These are phyloP conservation scores for Galendromus occidentalis DNA, from an alignment of 1,140 invertebrate species.

Conservation along the genomic window DNA sequence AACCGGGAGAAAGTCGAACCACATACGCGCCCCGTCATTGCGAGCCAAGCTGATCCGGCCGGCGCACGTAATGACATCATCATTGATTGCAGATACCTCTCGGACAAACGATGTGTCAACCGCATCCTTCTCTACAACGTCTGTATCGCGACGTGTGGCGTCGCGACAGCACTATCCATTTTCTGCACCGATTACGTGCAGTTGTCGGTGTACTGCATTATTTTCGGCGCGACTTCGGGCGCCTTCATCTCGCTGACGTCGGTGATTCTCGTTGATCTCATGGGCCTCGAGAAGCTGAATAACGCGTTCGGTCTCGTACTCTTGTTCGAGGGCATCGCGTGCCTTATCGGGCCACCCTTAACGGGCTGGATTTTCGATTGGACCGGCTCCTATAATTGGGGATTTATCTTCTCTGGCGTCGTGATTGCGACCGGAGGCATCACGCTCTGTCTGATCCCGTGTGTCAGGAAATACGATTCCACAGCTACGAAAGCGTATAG, in stretches of 20 bases:
- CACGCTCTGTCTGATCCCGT: not conserved
- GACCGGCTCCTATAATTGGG: conserved; percentile 2
- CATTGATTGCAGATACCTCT: conserved; percentile 45
- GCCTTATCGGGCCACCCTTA: conserved; percentile 28
- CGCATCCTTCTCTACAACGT: conserved; percentile 66
- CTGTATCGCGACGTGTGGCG: conserved; percentile 50
- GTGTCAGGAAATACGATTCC: not conserved
- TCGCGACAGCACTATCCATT: conserved; percentile 47
- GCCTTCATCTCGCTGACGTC: conserved; percentile 32
- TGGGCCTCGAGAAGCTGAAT: conserved; percentile 28
- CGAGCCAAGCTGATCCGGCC: too few relatives aligned
- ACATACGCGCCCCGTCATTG: too few relatives aligned
- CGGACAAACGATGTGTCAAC: conserved; percentile 70
- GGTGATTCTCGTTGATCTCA: conserved; percentile 23
- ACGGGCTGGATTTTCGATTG: conserved; percentile 20
- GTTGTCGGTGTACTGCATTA: conserved; percentile 50
- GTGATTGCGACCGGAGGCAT: not conserved
- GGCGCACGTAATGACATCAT: too few relatives aligned
- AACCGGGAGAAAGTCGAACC: too few relatives aligned
- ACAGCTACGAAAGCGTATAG: too few relatives aligned
- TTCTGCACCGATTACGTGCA: conserved; percentile 45
- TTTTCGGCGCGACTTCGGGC: conserved; percentile 62
- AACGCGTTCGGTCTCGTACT: conserved; percentile 31
- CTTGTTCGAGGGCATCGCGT: conserved; percentile 30
- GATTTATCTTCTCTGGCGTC: not conserved